These are phyloP conservation scores for Hipposideros larvatus DNA, from an alignment of 2,797 vertebrate genomes.

Conservation along the genomic window DNA sequence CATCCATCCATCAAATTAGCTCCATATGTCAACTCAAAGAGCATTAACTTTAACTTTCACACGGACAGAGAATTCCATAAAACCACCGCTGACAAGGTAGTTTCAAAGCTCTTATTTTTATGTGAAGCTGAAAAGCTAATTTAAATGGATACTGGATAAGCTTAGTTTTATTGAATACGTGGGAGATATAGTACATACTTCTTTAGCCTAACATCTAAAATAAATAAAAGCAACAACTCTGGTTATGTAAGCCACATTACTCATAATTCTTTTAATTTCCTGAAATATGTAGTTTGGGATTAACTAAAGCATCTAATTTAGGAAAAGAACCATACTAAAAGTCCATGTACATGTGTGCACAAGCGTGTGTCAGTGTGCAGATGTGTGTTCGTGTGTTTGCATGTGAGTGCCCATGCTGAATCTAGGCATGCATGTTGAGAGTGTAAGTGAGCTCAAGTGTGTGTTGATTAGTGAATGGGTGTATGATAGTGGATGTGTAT, in stretches of 20 bases:
- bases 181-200: neutral
- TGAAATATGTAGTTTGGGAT: neutral
- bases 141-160: slow-evolving; percentile 40
- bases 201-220: neutral
- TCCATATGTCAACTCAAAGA: slow-evolving; percentile 57
- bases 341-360: neutral
- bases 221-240: neutral
- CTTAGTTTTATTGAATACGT: neutral
- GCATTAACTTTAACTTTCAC: slow-evolving; percentile 53
- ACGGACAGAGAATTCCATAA: slow-evolving; percentile 46
- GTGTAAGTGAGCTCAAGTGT: too few relatives aligned
- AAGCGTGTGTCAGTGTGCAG: too few relatives aligned
- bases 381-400: accelerated
- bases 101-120: slow-evolving; percentile 71
- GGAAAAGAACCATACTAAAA: neutral
- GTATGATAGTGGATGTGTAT: too few relatives aligned
- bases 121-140: slow-evolving; percentile 48
- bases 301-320: neutral
- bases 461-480: neutral
- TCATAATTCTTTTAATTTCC: neutral
- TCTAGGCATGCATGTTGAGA: neutral
- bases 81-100: slow-evolving; percentile 32
- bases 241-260: neutral
- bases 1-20: slow-evolving; percentile 75
- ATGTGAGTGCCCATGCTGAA: accelerated